Conservation (phyloP, 2,797 vertebrate species). For the Pithecia hirsuta region DNA sequence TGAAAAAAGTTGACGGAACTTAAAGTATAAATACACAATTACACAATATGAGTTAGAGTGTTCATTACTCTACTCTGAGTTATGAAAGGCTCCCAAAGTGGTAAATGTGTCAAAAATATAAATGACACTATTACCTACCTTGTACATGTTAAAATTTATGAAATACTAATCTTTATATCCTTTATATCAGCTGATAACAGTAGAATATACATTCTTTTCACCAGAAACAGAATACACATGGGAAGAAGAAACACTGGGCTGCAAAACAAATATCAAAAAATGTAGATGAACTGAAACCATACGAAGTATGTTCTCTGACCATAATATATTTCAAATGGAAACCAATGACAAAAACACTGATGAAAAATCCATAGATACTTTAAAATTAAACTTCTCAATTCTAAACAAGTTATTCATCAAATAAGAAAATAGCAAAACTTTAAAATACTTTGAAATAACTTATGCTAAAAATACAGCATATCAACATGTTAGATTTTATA, state of each 20-base stretch:
- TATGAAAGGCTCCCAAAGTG: neutral
- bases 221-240: neutral
- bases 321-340: neutral
- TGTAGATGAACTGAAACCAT: neutral
- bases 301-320: neutral
- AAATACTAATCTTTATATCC: neutral
- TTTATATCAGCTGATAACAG: neutral
- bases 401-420: neutral
- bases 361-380: neutral
- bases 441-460: neutral
- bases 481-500: neutral
- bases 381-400: neutral
- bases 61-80: neutral
- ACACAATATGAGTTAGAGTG: neutral
- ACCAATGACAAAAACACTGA: neutral
- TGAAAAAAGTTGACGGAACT: neutral
- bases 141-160: neutral
- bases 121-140: neutral
- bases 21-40: neutral
- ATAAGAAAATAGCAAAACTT: neutral
- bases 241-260: neutral
- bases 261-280: neutral
- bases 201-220: neutral
- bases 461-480: neutral
- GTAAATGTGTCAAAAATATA: neutral